Base-by-base conservation (phyloP, 2,888 invertebrate genomes). In the Asteroscopus sphinx region DNA sequence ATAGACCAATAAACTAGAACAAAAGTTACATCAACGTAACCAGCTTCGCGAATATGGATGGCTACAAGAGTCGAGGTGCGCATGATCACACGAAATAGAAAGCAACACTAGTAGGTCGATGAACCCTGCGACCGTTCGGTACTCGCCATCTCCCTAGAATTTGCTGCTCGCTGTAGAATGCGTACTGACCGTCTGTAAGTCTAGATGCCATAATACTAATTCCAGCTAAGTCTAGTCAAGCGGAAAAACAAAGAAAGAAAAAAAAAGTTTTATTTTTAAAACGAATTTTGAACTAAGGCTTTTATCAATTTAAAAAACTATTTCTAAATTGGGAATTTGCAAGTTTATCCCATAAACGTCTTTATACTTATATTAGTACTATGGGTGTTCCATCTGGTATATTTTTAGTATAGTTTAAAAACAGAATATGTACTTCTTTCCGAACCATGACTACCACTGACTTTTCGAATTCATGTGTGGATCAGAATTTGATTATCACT, bases 11-110 rank as follows among this genome's bases (percentile, higher is more conserved):
- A n/a, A n/a, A n/a, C n/a, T n/a, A n/a, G 30, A 46, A 13, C 25
- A 36, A 62, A 57, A 63, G 60, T 74, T 59, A 64, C 57, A 60
- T 59, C 67, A 71, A 54, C 26, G 54, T 42, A 28, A n/a, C 53
- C 41, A 41, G 35, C 64, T 68, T 51, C 39, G 63, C 67, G 30
- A 66, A 56, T 63, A 46, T 57, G 61, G 40, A 37, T 45, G 54
- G 49, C 61, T 44, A 45, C 42, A 25, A 59, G 48, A 44, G 48
- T 47, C 52, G 53, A 58, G 52, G 55, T 71, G 72, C 56, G 68
- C 66, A 53, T 67, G 61, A 60, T 64, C 77, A 77, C 77, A 82
- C 82, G 81, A 89, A 90, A 90, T 90, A 90, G 91, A 91, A 90
- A 90, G 91, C 86, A 76, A 79, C 64, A 70, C 59, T 74, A 68